Base-by-base conservation (phyloP, 2,113 vertebrate species). In the Amphiprion ocellaris region DNA sequence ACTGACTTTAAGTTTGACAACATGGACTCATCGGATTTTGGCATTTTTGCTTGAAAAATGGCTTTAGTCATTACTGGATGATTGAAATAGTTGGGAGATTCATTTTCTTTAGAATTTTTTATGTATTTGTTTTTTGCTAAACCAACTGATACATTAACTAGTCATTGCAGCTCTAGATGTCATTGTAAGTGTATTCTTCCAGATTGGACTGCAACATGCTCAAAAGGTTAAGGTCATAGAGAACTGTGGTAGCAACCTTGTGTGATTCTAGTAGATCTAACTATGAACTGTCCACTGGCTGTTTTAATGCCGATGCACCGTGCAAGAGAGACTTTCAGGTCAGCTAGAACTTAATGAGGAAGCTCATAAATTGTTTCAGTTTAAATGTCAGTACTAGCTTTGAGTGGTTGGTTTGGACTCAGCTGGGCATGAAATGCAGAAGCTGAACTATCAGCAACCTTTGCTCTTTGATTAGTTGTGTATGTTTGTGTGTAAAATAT, bases 391-490 rank as follows among this genome's bases (percentile, higher is more conserved):
- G 23, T 33, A 28, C 7, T 0, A 0, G 24, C 14, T 17, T 59
- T 19, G 33, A 70, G 37, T 47, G 26, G 10, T 52, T 59, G 14
- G 28, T 54, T 79, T 50, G 44, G 5, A 60, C 44, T 69, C 55
- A 41, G 24, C 30, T 61, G 37, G 28, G 33, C 49, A 47, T 61
- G 58, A 82, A 84, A 76, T 77, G 49, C 64, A 82, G 63, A 12
- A 69, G 74, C 60, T 69, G 53, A 71, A 0, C 10, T 15, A 68
- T 63, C 72, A 71, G 0, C 10, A 17, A 73, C 67, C 72, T 77
- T 74, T 68, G 28, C 67, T 54, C 65, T 69, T 74, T 79, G 60
- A 90, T 73, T 74, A 76, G 49, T 56, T 61, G 63, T 46, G 70
- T 24, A 56, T 69, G 58, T 64, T 41, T 86, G 50, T 46, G 49